phyloP scores from a whole-genome alignment of 2,797 vertebrate species.

The Ciconia nigra region DNA sequence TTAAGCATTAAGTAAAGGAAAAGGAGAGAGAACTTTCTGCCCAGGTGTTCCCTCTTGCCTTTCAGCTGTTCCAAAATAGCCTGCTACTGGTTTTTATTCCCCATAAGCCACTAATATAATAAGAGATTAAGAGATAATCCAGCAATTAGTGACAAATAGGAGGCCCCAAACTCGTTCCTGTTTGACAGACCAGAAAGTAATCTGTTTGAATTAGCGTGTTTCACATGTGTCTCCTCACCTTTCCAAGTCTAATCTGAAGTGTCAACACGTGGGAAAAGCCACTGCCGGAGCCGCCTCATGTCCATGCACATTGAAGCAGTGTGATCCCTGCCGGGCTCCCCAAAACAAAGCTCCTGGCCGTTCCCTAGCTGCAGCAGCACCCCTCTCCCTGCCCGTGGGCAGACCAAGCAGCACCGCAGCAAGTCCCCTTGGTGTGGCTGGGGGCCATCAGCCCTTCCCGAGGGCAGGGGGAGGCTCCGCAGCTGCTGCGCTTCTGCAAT shows the following conservation, averaged over 20 bases:
- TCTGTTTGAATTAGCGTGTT: constrained; percentile 48
- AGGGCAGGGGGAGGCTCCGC: background rate
- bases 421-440: background rate
- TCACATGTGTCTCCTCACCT: constrained; percentile 18
- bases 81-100: constrained; percentile 15
- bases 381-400: background rate
- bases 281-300: background rate
- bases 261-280: constrained; percentile 25
- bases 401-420: background rate
- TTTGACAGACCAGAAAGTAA: constrained; percentile 34
- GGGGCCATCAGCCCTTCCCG: background rate
- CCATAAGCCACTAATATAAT: constrained; percentile 28
- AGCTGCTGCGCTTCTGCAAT: background rate
- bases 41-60: constrained; percentile 4
- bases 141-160: constrained; percentile 51
- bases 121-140: constrained; percentile 64
- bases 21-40: background rate
- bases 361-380: background rate
- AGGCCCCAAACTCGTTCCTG: background rate
- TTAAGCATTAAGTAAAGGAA: constrained; percentile 14
- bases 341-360: background rate
- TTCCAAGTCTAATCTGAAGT: constrained; percentile 45
- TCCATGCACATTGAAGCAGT: background rate
- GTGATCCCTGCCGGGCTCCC: background rate
- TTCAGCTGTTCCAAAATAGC: constrained; percentile 13